Evolutionary conservation across 2,888 invertebrate species (phyloP), one percentile per base, ranked within the genome.

Genomic region (Augiades crinisus): DNA sequence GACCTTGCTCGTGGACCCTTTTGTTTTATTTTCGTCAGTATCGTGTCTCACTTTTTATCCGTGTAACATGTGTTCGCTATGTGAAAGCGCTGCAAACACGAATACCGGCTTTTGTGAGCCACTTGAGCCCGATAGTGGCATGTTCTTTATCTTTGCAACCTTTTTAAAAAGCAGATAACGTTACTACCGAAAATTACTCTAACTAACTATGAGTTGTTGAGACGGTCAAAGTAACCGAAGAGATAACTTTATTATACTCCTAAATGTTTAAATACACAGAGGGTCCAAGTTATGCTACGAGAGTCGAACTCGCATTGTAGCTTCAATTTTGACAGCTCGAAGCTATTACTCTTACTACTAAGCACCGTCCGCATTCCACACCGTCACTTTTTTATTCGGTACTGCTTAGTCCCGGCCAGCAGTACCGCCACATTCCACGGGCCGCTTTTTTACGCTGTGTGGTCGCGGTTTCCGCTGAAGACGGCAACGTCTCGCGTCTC

Each of bases 401-500:
- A 72, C 63, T 60, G 64, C 58, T 81, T 82, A 83, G 81, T 77
- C 76, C 82, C 83, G 83, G 81, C 85, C 83, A 78, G 78, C 84
- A 81, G 84, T 86, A 84, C 83, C 75, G 84, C 83, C 87, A 85
- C 88, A 88, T 88, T 89, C 88, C 88, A 72, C 61, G 82, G 78
- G 79, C 87, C 78, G n/a, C 80, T 84, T 88, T 88, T 87, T 89
- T 89, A 88, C 86, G 82, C 71, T 86, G 86, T 85, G 87, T 86
- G 86, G 86, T 85, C 88, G 88, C 84, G 84, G 87, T 89, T 89
- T 89, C 89, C 89, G 89, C 81, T 80, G 86, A 76, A 76, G 79
- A 79, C 85, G 87, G 89, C 88, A 88, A 89, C 88, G 85, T 75
- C n/a, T n/a, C 85, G 87, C 85, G 75, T 78, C 76, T 87, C 80